Evolutionary conservation across 2,797 vertebrate genomes (phyloP), one percentile per base, ranked within the genome.

Genomic region (Synanceia verrucosa): DNA sequence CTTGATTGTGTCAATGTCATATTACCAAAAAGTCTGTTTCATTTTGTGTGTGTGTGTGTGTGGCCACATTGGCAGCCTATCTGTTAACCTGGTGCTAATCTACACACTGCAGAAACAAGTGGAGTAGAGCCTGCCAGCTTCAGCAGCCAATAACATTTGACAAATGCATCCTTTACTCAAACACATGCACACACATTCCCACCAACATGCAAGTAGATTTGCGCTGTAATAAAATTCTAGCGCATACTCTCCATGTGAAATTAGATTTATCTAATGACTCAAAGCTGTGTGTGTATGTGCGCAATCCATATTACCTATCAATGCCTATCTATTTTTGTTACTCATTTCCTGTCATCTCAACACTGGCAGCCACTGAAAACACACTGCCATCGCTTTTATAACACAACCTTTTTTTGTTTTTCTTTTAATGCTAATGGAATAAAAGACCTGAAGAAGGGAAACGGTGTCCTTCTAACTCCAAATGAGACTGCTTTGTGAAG

Each of bases 81-180:
- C 83, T 80, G 77, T 88, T 89, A 89, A 79, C 73, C 75, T 76
- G 61, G 14, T 41, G 73, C 72, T 92, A 90, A 90, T 89, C 84
- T 84, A 86, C 85, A 70, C 67, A 70, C 84, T 82, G 81, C 82
- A 83, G 84, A 72, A 89, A 88, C 81, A 83, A 89, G 83, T 87
- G 79, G 74, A 92, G 86, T 89, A 86, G 65, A 83, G 68, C 8
- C 68, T 65, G 56, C 76, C 75, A 67, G 66, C 70, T 72, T 76
- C 62, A 37, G 78, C 73, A 78, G 81, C 81, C 71, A 73, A 74
- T 79, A 79, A 65, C 44, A 4, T 82, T 79, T 87, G 83, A 89
- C 63, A 67, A 81, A 91, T 90, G 65, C 56, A 63, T 68, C 69
- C 71, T 83, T 85, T 65, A 65, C 53, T 56, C 56, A 34, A 59